Conservation (phyloP, 2,888 invertebrate genomes). For the Dione vanillae region DNA sequence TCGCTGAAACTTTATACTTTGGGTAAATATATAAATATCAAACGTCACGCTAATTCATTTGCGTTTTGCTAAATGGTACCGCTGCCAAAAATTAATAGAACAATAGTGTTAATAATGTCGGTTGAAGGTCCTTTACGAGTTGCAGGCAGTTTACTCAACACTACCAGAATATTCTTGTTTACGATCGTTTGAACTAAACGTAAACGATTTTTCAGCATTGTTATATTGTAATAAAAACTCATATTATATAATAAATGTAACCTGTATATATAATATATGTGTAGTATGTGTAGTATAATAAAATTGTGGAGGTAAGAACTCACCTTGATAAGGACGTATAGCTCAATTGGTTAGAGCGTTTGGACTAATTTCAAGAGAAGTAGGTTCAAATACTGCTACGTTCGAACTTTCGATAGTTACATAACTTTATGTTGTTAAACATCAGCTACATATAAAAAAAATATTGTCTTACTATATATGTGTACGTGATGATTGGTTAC, state of each 20-base stretch:
- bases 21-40: constrained; percentile 27
- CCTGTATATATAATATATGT: too few species aligned
- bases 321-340: neutral
- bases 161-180: constrained; percentile 38
- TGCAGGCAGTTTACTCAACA: constrained; percentile 34
- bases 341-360: neutral
- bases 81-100: constrained; percentile 45
- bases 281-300: too few species aligned
- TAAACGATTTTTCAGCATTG: constrained; percentile 13
- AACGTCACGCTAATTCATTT: constrained; percentile 29
- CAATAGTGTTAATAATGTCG: constrained; percentile 41
- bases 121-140: constrained; percentile 42
- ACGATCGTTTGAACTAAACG: constrained; percentile 13
- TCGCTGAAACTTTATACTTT: constrained; percentile 19
- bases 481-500: constrained; percentile 17
- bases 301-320: too few species aligned
- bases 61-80: constrained; percentile 19
- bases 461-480: constrained; percentile 1
- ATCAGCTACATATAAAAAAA: constrained; percentile 19
- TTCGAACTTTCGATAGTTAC: neutral
- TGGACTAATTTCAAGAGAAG: neutral
- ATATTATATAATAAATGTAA: constrained; percentile 2
- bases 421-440: neutral
- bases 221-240: neutral
- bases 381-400: neutral